Percentiles rank a stretch among this genome's conserved stretches.
phyloP scores from a whole-genome alignment of 2,113 vertebrate species.

The Aptenodytes forsteri region DNA sequence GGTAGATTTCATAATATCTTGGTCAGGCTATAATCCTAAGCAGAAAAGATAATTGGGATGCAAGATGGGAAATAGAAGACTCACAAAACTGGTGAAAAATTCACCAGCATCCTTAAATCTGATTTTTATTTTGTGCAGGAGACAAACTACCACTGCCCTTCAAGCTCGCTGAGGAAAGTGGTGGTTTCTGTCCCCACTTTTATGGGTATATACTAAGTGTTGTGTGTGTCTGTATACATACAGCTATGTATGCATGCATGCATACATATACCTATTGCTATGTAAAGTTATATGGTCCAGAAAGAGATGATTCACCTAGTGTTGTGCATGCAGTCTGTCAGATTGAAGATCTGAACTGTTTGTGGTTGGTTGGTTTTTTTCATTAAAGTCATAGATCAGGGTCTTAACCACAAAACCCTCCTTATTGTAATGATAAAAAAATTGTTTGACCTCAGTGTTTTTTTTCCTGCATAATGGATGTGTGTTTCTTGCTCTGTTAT shows the following conservation, averaged over 20 bases:
- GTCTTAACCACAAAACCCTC: not conserved
- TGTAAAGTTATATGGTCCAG: not conserved
- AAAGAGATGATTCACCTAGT: not conserved
- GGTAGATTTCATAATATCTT: not conserved
- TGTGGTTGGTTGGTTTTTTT: not conserved
- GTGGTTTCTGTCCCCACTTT: not conserved
- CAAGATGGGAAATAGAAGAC: not conserved
- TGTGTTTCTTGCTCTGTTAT: not conserved
- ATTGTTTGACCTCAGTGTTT: no score
- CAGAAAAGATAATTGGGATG: not conserved
- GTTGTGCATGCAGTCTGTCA: not conserved
- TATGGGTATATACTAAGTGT: not conserved
- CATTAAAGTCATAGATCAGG: not conserved
- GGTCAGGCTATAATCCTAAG: not conserved
- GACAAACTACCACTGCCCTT: not conserved
- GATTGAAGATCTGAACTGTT: not conserved
- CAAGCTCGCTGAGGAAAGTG: not conserved
- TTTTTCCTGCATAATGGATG: not conserved
- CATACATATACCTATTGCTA: not conserved
- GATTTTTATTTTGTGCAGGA: not conserved
- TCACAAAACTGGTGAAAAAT: not conserved
- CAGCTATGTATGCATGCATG: not conserved
- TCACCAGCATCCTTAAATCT: not conserved
- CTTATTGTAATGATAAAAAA: not conserved
- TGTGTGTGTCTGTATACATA: not conserved